Percentiles rank a stretch among this genome's conserved stretches.
Conservation (phyloP, 92 coral and sea anemone species). For the Palythoa grandis region DNA sequence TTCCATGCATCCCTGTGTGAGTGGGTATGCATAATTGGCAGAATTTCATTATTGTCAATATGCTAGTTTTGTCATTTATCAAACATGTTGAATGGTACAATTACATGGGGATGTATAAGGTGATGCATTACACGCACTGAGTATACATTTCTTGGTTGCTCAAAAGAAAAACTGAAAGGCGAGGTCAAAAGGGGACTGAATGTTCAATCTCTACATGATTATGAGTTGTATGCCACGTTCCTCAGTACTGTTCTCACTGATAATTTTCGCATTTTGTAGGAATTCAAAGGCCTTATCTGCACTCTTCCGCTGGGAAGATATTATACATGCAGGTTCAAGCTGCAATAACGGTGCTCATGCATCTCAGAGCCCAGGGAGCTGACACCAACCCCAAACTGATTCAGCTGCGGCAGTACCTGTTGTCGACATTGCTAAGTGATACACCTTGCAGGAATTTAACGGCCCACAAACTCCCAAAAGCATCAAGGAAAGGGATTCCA, state of each 20-base stretch:
- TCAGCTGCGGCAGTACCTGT: background rate
- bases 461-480: background rate
- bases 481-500: slow-evolving; percentile 2
- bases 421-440: no score
- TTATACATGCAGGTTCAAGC: background rate
- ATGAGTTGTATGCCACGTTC: background rate
- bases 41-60: no score
- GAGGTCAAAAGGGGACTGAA: no score
- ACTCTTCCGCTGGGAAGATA: background rate
- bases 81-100: no score
- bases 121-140: background rate
- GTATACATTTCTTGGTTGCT: background rate
- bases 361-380: no score
- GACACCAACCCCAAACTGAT: background rate
- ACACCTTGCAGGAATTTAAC: background rate
- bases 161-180: background rate
- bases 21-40: no score
- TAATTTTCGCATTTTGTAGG: background rate
- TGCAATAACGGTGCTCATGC: background rate
- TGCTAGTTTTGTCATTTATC: no score
- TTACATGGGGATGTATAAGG: no score
- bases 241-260: background rate
- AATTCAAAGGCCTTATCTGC: background rate
- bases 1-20: no score
- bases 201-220: background rate